Evolutionary conservation across 2,113 vertebrate genomes (phyloP).

Genomic region (Petroica traversi): DNA sequence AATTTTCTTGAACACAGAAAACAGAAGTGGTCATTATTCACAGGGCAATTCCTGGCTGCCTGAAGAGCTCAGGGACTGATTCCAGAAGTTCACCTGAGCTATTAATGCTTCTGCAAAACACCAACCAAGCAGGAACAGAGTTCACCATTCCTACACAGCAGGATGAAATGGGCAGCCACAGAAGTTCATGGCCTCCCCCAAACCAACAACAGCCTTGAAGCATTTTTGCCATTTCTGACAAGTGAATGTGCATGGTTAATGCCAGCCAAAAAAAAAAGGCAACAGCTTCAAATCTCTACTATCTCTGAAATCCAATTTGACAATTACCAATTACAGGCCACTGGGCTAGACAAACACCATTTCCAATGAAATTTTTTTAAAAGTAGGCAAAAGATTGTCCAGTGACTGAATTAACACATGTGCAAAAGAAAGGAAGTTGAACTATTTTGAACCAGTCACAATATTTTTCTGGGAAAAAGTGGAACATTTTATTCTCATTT

Average conservation of each 20-base stretch:
- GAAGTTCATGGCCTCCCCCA: neutral
- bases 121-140: neutral
- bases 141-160: neutral
- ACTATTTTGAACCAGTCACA: neutral
- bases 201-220: neutral
- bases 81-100: neutral
- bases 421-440: neutral
- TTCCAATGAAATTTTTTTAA: neutral
- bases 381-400: neutral
- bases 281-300: neutral
- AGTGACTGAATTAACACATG: neutral
- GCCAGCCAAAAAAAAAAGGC: neutral
- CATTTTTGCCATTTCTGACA: neutral
- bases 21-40: neutral
- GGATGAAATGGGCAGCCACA: neutral
- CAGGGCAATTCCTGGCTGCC: accelerated
- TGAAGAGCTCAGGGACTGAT: neutral
- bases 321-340: neutral
- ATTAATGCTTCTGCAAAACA: neutral
- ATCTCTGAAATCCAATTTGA: neutral
- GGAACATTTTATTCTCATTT: neutral
- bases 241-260: neutral
- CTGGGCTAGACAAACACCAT: neutral
- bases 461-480: neutral
- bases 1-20: conserved; percentile 64